Evolutionary conservation across 2,888 invertebrate genomes (phyloP).

Genomic region (Trypoxylon attenuatum): DNA sequence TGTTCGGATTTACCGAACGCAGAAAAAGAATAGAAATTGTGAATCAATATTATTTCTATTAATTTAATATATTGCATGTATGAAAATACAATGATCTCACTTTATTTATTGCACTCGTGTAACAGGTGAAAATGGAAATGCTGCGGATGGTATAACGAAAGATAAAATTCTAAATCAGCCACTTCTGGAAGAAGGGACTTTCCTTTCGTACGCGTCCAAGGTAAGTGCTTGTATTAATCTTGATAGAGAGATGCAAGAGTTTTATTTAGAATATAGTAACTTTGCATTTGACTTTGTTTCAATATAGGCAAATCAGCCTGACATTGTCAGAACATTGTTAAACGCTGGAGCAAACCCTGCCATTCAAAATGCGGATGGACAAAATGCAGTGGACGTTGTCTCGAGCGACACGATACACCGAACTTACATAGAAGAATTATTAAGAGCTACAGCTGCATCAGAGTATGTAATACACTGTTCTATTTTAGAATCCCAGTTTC

Average conservation of each 20-base stretch:
- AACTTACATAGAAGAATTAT: slow-evolving; percentile 78
- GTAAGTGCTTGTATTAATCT: slow-evolving; percentile 60
- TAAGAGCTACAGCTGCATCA: slow-evolving; percentile 79
- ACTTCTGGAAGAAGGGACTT: slow-evolving; percentile 76
- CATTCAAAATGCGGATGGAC: slow-evolving; percentile 76
- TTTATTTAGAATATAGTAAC: neutral
- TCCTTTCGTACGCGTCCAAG: slow-evolving; percentile 77
- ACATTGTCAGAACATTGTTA: slow-evolving; percentile 78
- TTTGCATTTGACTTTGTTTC: slow-evolving; percentile 7
- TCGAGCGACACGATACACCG: slow-evolving; percentile 75
- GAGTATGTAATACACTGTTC: slow-evolving; percentile 74
- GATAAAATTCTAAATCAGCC: slow-evolving; percentile 75
- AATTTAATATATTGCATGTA: neutral
- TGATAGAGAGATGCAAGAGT: neutral
- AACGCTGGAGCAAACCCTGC: slow-evolving; percentile 79
- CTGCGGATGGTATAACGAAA: slow-evolving; percentile 70
- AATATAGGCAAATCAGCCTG: slow-evolving; percentile 75
- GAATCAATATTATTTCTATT: neutral
- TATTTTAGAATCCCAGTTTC: slow-evolving; percentile 2
- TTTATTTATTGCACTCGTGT: neutral
- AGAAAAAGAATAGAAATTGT: neutral
- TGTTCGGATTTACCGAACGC: neutral
- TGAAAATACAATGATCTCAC: neutral
- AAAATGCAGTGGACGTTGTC: slow-evolving; percentile 77
- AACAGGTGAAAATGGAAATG: slow-evolving; percentile 70